Evolutionary conservation across 2,797 vertebrate species (phyloP), one percentile per base, ranked within the genome.

Genomic region (Knipowitschia caucasica): DNA sequence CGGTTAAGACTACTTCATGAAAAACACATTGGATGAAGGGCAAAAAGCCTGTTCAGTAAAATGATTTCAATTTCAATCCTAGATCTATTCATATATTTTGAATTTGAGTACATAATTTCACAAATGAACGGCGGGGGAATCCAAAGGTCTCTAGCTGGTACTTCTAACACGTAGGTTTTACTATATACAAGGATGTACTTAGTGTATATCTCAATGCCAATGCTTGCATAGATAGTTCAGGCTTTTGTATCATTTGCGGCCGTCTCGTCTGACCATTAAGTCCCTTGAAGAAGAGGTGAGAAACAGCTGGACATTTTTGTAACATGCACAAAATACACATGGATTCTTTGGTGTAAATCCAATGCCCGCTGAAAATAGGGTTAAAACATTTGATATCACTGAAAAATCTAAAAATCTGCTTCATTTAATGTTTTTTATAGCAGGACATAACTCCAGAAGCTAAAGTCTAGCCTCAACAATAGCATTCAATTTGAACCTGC

Each of bases 281-380:
- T 14, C 34, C 18, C 18, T 36, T 36, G 10, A 7, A 25, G 23
- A 39, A 39, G 17, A 21, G 2, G 25, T 29, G 25, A 46, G 14
- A 29, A 18, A 46, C 44, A 30, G 44, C 44, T 46, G 26, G 44
- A 46, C 26, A 46, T 10, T 46, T 46, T 46, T 46, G 44, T 20
- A 30, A 30, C 25, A 46, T 11, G 44, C 44, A 46, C 44, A 46
- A 30, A 18, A 11, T 46, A 20, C 25, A 27, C 25, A 18, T 29
- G 44, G 44, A 46, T 46, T 46, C 44, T 46, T 46, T 46, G 44
- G 44, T 46, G 18, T 46, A 46, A 29, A 46, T 27, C 44, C 25
- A 46, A 46, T 25, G 9, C 25, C 44, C 29, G 26, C 44, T 46
- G 25, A 44, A 17, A 8, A 26, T n/a, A n/a, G n/a, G n/a, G n/a